Evolutionary conservation across 2,888 invertebrate genomes (phyloP).

Genomic region (Stegophylla sp.): DNA sequence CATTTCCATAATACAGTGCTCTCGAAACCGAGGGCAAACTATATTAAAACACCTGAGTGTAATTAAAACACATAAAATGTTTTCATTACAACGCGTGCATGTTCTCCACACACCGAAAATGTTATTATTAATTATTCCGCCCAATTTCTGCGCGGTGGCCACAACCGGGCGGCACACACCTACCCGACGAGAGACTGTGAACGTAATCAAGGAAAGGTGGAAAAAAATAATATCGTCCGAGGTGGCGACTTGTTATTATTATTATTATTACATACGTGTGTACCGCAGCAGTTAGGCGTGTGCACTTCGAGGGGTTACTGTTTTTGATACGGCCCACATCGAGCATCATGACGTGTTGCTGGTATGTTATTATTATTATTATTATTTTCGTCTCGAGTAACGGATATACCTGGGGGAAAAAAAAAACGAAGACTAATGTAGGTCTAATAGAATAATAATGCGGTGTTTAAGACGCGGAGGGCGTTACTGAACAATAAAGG

Average conservation of each 20-base stretch:
- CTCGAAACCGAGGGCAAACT: no score
- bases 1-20: no score
- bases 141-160: constrained; percentile 9
- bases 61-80: no score
- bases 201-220: not conserved
- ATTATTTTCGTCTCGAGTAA: not conserved
- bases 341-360: no score
- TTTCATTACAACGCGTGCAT: not conserved
- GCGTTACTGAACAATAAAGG: constrained; percentile 25
- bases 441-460: constrained; percentile 48
- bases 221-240: constrained; percentile 17
- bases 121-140: constrained; percentile 9
- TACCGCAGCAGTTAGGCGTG: not conserved
- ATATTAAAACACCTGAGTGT: no score
- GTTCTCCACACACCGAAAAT: not conserved
- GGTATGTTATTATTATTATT: not conserved
- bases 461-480: constrained; percentile 16
- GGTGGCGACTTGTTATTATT: constrained; percentile 34
- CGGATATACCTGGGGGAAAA: not conserved
- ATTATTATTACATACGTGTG: no score
- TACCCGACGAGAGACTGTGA: no score
- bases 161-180: no score
- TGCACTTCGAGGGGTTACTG: constrained; percentile 20
- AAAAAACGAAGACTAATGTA: constrained; percentile 26
- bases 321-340: not conserved